Conservation (phyloP, 2,113 vertebrate species). For the Pachypanchax playfairii region DNA sequence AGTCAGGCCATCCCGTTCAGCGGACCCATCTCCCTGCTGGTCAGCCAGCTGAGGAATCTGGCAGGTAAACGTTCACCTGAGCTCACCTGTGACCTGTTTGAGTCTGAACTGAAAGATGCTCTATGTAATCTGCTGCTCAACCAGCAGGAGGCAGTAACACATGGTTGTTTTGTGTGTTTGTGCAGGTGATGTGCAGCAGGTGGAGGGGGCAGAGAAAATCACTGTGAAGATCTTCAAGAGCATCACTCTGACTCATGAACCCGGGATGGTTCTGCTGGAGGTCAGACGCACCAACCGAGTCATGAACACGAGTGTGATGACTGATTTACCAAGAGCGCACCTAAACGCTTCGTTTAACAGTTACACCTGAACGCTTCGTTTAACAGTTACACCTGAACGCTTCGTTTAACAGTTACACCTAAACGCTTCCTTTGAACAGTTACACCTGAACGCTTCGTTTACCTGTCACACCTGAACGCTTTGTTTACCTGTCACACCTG, state of each 20-base stretch:
- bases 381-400: too few relatives aligned
- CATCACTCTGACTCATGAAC: conserved; percentile 91
- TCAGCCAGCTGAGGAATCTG: conserved; percentile 87
- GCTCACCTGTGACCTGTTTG: not conserved
- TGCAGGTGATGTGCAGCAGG: conserved; percentile 93
- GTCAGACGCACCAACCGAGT: conserved; percentile 78
- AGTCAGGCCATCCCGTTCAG: conserved; percentile 93
- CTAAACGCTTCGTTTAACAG: too few relatives aligned
- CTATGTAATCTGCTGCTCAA: too few relatives aligned
- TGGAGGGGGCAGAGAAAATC: conserved; percentile 90
- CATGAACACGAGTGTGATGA: too few relatives aligned
- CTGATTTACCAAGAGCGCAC: too few relatives aligned
- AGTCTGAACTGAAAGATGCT: not conserved
- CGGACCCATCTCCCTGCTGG: conserved; percentile 89
- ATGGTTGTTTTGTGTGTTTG: conserved; percentile 5
- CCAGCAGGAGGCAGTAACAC: too few relatives aligned
- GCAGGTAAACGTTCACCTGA: conserved; percentile 78
- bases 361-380: too few relatives aligned
- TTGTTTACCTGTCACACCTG: too few relatives aligned
- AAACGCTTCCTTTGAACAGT: too few relatives aligned
- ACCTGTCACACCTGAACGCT: too few relatives aligned
- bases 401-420: too few relatives aligned
- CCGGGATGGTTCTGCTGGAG: conserved; percentile 92
- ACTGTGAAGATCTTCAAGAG: conserved; percentile 92
- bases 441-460: too few relatives aligned